Conservation (phyloP, 2,113 vertebrate genomes). For the Gorsachius goisagi region DNA sequence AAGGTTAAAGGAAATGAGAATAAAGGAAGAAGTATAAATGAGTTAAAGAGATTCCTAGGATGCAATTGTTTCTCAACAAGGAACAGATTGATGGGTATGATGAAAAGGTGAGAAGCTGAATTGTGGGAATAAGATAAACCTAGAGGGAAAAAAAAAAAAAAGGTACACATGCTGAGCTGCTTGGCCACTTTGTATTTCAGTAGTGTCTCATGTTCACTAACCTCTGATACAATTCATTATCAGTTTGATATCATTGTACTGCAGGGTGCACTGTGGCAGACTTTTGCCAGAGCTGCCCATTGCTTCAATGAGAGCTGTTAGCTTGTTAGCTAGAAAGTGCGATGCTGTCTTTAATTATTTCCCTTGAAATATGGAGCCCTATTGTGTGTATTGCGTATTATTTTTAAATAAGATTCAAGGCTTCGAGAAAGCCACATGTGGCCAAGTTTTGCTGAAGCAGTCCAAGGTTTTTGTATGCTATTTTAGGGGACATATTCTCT, state of each 20-base stretch:
- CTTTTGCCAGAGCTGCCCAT: slow-evolving; percentile 37
- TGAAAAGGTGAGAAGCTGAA: slow-evolving; percentile 53
- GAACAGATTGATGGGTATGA: slow-evolving; percentile 21
- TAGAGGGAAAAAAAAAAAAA: background rate
- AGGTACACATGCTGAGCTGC: slow-evolving; percentile 28
- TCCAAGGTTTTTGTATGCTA: background rate
- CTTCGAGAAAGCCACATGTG: background rate
- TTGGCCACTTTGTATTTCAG: slow-evolving; percentile 48
- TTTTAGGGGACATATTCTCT: background rate
- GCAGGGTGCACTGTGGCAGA: slow-evolving; percentile 26
- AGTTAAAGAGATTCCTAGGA: slow-evolving; percentile 8
- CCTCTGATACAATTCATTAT: slow-evolving; percentile 57
- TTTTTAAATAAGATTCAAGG: slow-evolving; percentile 14
- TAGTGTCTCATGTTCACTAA: slow-evolving; percentile 47
- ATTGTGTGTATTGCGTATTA: background rate
- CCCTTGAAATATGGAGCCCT: background rate
- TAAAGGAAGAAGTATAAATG: slow-evolving; percentile 1
- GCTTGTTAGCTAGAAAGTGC: background rate
- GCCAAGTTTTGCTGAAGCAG: background rate
- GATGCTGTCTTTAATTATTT: slow-evolving; percentile 46
- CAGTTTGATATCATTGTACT: slow-evolving; percentile 46
- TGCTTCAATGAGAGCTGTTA: slow-evolving; percentile 27
- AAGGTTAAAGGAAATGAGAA: slow-evolving; percentile 2
- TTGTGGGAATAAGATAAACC: slow-evolving; percentile 22
- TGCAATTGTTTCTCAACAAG: slow-evolving; percentile 53